Conservation (phyloP, 2,113 vertebrate species). For the Bufo bufo region DNA sequence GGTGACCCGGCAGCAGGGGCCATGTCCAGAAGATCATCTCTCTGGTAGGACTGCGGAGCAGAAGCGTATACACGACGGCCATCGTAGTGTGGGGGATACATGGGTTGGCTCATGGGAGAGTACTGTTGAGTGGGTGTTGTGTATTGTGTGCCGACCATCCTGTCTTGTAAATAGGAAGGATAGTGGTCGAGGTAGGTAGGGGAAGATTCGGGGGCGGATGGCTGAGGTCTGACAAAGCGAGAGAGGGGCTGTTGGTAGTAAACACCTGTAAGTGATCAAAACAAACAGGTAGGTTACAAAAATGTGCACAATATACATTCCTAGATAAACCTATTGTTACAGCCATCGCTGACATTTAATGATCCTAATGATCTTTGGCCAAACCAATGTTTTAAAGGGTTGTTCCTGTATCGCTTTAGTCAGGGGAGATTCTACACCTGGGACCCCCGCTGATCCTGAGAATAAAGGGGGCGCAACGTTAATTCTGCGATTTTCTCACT, state of each 20-base stretch:
- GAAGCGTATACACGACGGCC: constrained; percentile 80
- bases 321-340: constrained; percentile 25
- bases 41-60: constrained; percentile 80
- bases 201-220: constrained; percentile 76
- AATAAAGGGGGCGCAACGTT: no score
- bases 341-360: not conserved
- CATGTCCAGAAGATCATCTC: constrained; percentile 87
- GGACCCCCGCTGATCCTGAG: no score
- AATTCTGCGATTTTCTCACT: no score
- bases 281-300: not conserved
- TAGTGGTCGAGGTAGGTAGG: constrained; percentile 89
- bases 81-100: constrained; percentile 87
- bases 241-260: constrained; percentile 85
- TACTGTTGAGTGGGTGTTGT: constrained; percentile 80
- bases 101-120: constrained; percentile 71
- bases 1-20: constrained; percentile 78
- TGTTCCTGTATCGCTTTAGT: no score
- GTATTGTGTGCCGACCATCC: constrained; percentile 80
- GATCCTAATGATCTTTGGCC: not conserved
- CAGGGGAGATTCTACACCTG: no score
- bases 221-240: constrained; percentile 81
- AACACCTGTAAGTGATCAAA: constrained; percentile 73
- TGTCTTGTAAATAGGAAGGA: constrained; percentile 83
- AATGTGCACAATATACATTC: not conserved
- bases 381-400: not conserved